Conservation (phyloP, 2,888 invertebrate species). For the Zaprionus lineosus region DNA sequence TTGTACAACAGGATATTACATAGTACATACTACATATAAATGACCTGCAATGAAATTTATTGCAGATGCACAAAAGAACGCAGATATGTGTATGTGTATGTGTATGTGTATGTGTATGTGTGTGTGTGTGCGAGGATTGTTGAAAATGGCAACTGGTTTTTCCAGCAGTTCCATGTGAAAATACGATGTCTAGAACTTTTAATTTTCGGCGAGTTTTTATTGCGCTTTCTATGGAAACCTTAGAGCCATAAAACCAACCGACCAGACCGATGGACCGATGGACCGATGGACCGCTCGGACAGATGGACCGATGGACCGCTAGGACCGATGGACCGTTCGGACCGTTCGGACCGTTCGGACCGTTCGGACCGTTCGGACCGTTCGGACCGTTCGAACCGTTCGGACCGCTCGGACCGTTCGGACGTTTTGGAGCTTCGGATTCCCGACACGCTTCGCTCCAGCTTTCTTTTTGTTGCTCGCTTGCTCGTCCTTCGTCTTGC, state of each 20-base stretch:
- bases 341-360: no score
- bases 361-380: no score
- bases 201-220: conserved; percentile 8
- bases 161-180: no score
- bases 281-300: no score
- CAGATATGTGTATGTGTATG: conserved; percentile 6
- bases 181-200: conserved; percentile 9
- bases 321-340: no score
- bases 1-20: conserved; percentile 20
- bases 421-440: no score
- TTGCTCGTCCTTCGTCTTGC: no score
- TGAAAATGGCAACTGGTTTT: no score
- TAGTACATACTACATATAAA: conserved; percentile 1
- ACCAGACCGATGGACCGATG: conserved; percentile 2
- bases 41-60: conserved; percentile 19
- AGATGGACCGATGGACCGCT: no score
- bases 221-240: conserved; percentile 2
- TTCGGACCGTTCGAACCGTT: no score
- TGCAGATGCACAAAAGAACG: not conserved
- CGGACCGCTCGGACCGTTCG: no score
- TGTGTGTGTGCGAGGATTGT: not conserved
- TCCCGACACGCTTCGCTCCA: not conserved
- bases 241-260: conserved; percentile 24
- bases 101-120: not conserved
- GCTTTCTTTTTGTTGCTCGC: no score